These are phyloP conservation scores for Lordiphosa stackelbergi DNA, from an alignment of 1,140 invertebrate species.

Conservation along the genomic window DNA sequence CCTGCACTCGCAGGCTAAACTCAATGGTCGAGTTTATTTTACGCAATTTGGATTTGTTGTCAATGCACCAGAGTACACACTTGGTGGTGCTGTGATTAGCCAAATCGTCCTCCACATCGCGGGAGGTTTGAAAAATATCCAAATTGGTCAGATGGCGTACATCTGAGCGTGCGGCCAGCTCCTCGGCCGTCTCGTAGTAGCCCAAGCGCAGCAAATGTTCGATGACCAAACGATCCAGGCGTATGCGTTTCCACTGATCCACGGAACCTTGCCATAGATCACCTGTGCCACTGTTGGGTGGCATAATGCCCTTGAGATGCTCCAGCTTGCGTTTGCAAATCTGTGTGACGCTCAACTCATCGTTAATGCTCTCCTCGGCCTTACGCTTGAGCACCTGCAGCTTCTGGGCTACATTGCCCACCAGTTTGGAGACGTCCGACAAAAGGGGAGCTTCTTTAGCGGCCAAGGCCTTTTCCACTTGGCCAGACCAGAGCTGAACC, in stretches of 20 bases:
- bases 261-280: constrained; percentile 79
- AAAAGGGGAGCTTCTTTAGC: constrained; percentile 39
- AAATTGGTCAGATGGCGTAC: constrained; percentile 93
- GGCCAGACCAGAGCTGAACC: constrained; percentile 81
- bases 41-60: constrained; percentile 96
- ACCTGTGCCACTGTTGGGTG: constrained; percentile 44
- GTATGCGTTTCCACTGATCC: constrained; percentile 87
- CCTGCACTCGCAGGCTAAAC: constrained; percentile 95
- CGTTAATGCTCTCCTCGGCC: constrained; percentile 93
- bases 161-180: constrained; percentile 88
- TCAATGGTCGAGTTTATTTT: constrained; percentile 94
- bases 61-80: constrained; percentile 97
- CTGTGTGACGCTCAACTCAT: constrained; percentile 90
- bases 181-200: constrained; percentile 94
- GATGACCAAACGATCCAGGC: constrained; percentile 95
- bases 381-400: constrained; percentile 94
- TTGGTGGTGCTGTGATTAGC: constrained; percentile 88
- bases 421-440: constrained; percentile 86
- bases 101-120: constrained; percentile 91
- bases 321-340: constrained; percentile 91
- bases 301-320: constrained; percentile 90
- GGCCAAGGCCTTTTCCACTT: constrained; percentile 87
- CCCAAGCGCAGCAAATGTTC: constrained; percentile 97
- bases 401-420: constrained; percentile 93
- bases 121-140: constrained; percentile 92